phyloP scores from a whole-genome alignment of 2,888 invertebrate species.

The Amorpha juglandis region DNA sequence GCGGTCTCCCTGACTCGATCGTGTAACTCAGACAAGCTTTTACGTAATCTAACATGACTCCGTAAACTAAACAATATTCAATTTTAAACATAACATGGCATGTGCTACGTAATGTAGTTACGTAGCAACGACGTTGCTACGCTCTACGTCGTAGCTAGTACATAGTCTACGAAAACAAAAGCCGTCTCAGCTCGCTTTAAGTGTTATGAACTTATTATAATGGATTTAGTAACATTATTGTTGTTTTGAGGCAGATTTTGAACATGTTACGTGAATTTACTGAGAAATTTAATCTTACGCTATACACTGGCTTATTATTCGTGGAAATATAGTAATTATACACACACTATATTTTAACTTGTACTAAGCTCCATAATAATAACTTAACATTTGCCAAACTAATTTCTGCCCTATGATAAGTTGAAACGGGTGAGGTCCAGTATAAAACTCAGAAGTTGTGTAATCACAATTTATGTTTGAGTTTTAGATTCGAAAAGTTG shows the following conservation, averaged over 20 bases:
- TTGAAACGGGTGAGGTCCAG: too few species aligned
- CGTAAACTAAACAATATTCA: constrained; percentile 14
- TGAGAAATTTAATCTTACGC: background rate
- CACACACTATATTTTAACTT: background rate
- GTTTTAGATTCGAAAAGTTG: too few species aligned
- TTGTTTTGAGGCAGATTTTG: background rate
- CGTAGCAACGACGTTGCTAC: constrained; percentile 32
- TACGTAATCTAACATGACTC: constrained; percentile 6
- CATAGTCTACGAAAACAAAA: constrained; percentile 26
- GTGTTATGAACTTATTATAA: constrained; percentile 18
- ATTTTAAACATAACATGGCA: constrained; percentile 4
- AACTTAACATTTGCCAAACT: too few species aligned
- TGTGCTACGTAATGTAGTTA: constrained; percentile 25
- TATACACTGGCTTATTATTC: background rate
- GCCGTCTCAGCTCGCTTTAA: constrained; percentile 18
- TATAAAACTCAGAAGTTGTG: too few species aligned
- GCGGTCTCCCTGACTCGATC: too few species aligned
- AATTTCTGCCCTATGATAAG: too few species aligned
- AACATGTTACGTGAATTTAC: background rate
- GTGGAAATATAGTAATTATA: background rate
- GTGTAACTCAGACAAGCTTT: too few species aligned
- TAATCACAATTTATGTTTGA: too few species aligned
- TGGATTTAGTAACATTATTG: constrained; percentile 7
- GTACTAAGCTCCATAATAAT: background rate
- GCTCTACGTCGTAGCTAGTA: constrained; percentile 31